A percentile compares a stretch with the other conserved stretches of the same genome.
Evolutionary conservation across 2,888 invertebrate species (phyloP).

Genomic region (Spicauda simplicius): DNA sequence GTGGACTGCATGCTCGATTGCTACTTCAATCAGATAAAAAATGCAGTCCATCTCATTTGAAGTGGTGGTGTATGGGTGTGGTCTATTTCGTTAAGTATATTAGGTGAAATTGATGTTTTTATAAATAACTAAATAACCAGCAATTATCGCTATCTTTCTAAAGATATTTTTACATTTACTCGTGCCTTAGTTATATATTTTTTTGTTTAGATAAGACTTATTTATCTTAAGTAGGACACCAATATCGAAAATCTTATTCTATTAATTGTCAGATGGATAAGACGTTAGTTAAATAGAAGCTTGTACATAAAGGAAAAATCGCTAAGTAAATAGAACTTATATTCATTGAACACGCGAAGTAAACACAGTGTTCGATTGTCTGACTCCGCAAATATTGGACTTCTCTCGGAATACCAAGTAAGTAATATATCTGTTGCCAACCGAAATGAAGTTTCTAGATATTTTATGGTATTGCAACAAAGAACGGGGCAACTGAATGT

Average conservation of each 20-base stretch:
- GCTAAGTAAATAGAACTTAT: constrained; percentile 28
- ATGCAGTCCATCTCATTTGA: no score
- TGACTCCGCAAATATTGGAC: constrained; percentile 36
- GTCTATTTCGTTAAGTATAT: no score
- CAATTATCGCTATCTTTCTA: no score
- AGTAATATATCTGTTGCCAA: constrained; percentile 31
- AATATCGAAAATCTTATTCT: neutral
- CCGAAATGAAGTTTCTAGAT: constrained; percentile 13
- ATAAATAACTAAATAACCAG: no score
- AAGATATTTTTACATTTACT: no score
- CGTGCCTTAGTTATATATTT: no score
- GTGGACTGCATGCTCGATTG: no score
- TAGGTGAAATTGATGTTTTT: no score
- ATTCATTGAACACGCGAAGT: constrained; percentile 24
- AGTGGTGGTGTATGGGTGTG: no score
- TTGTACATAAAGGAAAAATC: constrained; percentile 6
- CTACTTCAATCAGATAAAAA: no score
- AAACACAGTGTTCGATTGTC: constrained; percentile 36
- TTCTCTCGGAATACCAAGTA: constrained; percentile 34
- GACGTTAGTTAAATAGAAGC: neutral
- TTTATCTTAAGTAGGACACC: neutral
- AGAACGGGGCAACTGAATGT: neutral
- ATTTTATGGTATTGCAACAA: constrained; percentile 1
- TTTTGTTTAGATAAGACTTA: no score
- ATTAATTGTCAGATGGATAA: neutral